These are phyloP conservation scores for Lepidurus arcticus DNA, from an alignment of 1,140 invertebrate genomes.

Conservation along the genomic window DNA sequence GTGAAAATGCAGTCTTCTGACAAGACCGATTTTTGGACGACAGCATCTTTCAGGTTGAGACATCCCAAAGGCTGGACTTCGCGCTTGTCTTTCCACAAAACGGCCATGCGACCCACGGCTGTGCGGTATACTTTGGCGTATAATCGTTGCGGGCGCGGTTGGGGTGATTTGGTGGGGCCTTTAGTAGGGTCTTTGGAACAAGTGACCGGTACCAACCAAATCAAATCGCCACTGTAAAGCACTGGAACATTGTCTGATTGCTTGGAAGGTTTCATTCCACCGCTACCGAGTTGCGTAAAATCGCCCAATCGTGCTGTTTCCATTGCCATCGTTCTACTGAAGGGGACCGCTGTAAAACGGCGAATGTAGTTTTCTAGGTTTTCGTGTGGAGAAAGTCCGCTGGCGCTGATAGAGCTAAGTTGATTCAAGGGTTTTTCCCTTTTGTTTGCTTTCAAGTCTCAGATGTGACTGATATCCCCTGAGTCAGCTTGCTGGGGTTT, in stretches of 20 bases:
- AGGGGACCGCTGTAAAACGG: not conserved
- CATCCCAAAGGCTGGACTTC: conserved; percentile 22
- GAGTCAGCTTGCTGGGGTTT: not conserved
- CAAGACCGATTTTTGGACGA: not conserved
- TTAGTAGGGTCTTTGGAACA: not conserved
- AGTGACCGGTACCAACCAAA: not conserved
- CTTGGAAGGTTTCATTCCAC: not conserved
- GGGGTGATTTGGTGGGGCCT: conserved; percentile 2
- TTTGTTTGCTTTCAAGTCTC: not conserved
- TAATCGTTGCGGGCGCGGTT: not conserved
- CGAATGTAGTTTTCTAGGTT: not conserved
- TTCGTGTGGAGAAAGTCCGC: not conserved
- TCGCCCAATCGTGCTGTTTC: not conserved
- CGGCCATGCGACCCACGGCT: conserved; percentile 10
- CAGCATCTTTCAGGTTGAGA: conserved; percentile 14
- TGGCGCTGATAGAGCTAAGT: not conserved
- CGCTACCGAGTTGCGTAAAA: not conserved
- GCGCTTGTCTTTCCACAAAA: not conserved
- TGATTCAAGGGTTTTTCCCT: not conserved
- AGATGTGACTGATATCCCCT: not conserved
- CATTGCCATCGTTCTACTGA: not conserved
- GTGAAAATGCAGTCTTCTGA: not conserved
- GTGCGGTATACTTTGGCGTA: conserved; percentile 26
- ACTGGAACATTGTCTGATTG: not conserved
- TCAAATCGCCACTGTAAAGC: conserved; percentile 19